Conservation (phyloP, 92 coral and sea anemone genomes). For the Micromussa lordhowensis region DNA sequence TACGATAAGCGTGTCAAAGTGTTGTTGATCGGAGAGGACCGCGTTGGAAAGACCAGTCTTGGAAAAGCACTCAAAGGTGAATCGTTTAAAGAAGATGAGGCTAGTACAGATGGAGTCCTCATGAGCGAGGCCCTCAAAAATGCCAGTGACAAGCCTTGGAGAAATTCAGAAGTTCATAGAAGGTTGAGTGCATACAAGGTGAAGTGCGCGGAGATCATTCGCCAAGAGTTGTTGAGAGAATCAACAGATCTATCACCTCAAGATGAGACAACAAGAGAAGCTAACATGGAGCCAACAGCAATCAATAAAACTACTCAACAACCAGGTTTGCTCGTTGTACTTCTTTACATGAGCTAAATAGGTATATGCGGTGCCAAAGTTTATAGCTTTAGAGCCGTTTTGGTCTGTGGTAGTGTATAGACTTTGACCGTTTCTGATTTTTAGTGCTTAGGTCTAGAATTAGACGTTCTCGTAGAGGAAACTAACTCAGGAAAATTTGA, state of each 20-base stretch:
- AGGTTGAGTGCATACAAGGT: slow-evolving; percentile 6
- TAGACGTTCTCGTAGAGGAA: too few species aligned
- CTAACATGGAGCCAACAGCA: not conserved
- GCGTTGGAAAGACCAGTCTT: slow-evolving; percentile 27
- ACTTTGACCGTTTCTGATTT: too few species aligned
- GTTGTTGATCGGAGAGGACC: slow-evolving; percentile 22
- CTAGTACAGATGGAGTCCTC: slow-evolving; percentile 1
- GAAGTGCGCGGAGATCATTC: not conserved
- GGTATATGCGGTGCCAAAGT: too few species aligned
- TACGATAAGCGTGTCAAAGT: slow-evolving; percentile 38
- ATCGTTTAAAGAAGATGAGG: not conserved
- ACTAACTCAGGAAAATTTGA: too few species aligned
- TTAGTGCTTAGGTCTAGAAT: too few species aligned
- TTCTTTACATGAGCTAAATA: not conserved
- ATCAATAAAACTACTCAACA: not conserved
- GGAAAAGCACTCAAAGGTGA: slow-evolving; percentile 22
- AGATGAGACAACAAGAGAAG: not conserved
- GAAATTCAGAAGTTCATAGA: not conserved
- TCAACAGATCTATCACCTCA: not conserved
- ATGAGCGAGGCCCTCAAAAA: slow-evolving; percentile 16
- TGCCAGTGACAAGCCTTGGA: slow-evolving; percentile 22
- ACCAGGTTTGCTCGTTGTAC: not conserved
- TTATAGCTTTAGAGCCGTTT: too few species aligned
- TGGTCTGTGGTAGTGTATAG: too few species aligned
- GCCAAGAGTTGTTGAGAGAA: not conserved